These are phyloP conservation scores for Harpagifer antarcticus DNA, from an alignment of 2,797 vertebrate species.

Conservation along the genomic window DNA sequence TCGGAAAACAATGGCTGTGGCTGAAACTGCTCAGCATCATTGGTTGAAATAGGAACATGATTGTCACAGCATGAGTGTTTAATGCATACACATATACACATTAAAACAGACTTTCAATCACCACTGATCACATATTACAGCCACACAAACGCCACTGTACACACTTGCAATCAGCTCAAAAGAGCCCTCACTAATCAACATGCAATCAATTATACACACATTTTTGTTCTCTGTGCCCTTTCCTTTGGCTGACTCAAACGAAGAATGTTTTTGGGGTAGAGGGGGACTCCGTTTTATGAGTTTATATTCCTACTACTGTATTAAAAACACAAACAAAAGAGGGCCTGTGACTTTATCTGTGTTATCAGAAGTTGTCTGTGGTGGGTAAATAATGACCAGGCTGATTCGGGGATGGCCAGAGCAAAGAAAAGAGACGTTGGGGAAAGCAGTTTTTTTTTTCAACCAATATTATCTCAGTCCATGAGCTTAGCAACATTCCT, in stretches of 20 bases:
- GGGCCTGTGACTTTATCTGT: background rate
- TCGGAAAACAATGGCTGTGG: background rate
- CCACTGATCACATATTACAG: conserved; percentile 27
- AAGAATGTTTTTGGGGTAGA: background rate
- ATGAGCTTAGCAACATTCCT: conserved; percentile 53
- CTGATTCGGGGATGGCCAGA: background rate
- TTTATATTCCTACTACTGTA: background rate
- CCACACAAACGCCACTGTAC: conserved; percentile 13
- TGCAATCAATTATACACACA: conserved; percentile 56
- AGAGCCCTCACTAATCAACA: conserved; percentile 55
- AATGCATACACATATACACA: conserved; percentile 1
- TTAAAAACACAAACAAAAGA: background rate
- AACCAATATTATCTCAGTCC: conserved; percentile 66
- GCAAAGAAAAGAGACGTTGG: background rate
- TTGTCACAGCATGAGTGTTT: background rate
- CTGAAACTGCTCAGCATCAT: conserved; percentile 1
- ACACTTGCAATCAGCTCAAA: conserved; percentile 47
- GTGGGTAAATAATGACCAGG: background rate
- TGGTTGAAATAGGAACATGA: conserved; percentile 6
- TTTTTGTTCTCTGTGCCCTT: conserved; percentile 29
- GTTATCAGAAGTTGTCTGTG: background rate
- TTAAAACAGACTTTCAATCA: conserved; percentile 28
- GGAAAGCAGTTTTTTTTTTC: conserved; percentile 1
- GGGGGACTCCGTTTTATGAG: background rate
- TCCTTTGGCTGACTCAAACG: conserved; percentile 13